phyloP scores from a whole-genome alignment of 2,888 invertebrate genomes.

The Epicampocera succincta region DNA sequence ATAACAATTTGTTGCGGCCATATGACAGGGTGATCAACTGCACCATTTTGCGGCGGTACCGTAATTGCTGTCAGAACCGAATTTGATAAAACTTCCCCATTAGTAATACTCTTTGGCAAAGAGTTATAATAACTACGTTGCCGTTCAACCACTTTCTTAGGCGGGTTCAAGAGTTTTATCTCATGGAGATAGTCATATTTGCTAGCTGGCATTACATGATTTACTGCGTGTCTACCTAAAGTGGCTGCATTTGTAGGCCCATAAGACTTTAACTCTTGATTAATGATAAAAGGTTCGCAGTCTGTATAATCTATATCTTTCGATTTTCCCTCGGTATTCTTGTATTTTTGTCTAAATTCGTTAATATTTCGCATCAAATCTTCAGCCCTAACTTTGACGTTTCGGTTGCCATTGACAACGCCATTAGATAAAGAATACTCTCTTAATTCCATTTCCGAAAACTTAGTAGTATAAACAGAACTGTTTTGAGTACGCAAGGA shows the following conservation, averaged over 20 bases:
- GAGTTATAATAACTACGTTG: constrained; percentile 78
- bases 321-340: constrained; percentile 82
- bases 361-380: constrained; percentile 85
- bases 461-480: constrained; percentile 58
- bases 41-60: constrained; percentile 82
- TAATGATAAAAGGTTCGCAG: constrained; percentile 10
- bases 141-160: constrained; percentile 73
- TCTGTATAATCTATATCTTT: constrained; percentile 40
- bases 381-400: constrained; percentile 81
- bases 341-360: constrained; percentile 86
- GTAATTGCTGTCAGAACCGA: constrained; percentile 85
- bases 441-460: constrained; percentile 65
- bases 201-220: constrained; percentile 65
- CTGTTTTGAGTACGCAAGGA: constrained; percentile 75
- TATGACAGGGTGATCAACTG: constrained; percentile 31
- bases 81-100: constrained; percentile 84
- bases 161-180: constrained; percentile 80
- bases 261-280: constrained; percentile 37
- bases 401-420: constrained; percentile 68
- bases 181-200: constrained; percentile 81
- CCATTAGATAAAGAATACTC: constrained; percentile 69
- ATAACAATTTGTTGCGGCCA: constrained; percentile 82
- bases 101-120: constrained; percentile 81
- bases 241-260: constrained; percentile 53
- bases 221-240: constrained; percentile 44